Evolutionary conservation across 1,140 invertebrate genomes (phyloP).

Genomic region (Heliconius melpomene): DNA sequence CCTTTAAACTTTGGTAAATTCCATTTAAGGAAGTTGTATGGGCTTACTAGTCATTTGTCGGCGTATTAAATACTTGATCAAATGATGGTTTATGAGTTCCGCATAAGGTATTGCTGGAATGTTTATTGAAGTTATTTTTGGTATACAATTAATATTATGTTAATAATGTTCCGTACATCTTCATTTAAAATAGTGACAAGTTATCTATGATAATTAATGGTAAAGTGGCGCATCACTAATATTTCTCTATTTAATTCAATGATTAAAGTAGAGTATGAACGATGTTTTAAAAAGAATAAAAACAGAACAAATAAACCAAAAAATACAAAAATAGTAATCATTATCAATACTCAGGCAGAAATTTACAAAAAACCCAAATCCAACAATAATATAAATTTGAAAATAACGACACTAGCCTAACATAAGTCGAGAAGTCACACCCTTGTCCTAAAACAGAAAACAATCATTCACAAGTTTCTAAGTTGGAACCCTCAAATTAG

Average conservation of each 20-base stretch:
- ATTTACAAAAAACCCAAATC: background rate
- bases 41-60: conserved; percentile 12
- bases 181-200: too few relatives aligned
- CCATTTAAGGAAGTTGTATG: conserved; percentile 17
- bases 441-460: conserved; percentile 21
- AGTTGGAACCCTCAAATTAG: conserved; percentile 32
- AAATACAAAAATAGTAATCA: background rate
- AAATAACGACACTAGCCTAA: background rate
- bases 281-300: too few relatives aligned
- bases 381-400: background rate
- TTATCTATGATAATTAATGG: too few relatives aligned
- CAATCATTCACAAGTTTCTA: conserved; percentile 31
- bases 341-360: background rate
- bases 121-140: background rate
- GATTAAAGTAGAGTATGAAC: too few relatives aligned
- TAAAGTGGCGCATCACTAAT: background rate
- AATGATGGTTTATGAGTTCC: conserved; percentile 9
- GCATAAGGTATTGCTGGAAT: background rate
- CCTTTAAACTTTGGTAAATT: conserved; percentile 27
- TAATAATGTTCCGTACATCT: background rate
- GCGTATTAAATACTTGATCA: conserved; percentile 16
- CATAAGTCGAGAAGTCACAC: conserved; percentile 18
- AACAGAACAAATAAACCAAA: too few relatives aligned
- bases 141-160: background rate
- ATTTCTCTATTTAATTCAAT: background rate